Conservation (phyloP, 2,113 vertebrate species). For the Proterorhinus semilunaris region DNA sequence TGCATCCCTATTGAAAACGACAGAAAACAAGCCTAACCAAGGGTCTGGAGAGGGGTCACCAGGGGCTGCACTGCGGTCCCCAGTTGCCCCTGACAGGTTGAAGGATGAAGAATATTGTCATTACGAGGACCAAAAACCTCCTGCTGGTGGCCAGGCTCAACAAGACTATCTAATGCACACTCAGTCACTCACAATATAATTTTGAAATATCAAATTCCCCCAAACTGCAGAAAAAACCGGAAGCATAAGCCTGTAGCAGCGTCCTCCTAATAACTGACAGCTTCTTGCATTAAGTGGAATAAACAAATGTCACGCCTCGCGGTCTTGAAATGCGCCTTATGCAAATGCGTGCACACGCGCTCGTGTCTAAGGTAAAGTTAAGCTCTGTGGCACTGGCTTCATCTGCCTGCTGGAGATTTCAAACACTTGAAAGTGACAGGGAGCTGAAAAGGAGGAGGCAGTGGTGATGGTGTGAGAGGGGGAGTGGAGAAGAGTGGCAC, state of each 20-base stretch:
- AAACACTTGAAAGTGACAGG: conserved; percentile 24
- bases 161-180: too few relatives aligned
- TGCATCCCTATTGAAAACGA: too few relatives aligned
- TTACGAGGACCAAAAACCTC: too few relatives aligned
- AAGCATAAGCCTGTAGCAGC: neutral
- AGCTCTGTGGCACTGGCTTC: conserved; percentile 9
- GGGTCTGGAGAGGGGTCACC: too few relatives aligned
- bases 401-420: conserved; percentile 20
- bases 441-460: conserved; percentile 27
- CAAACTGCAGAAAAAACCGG: conserved; percentile 6
- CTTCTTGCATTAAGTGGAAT: conserved; percentile 8
- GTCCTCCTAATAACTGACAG: neutral
- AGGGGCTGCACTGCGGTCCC: too few relatives aligned
- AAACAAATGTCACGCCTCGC: conserved; percentile 13
- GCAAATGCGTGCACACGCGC: conserved; percentile 15
- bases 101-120: too few relatives aligned
- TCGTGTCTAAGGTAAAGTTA: conserved; percentile 27
- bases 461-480: too few relatives aligned
- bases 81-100: too few relatives aligned
- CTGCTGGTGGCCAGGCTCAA: too few relatives aligned
- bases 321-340: conserved; percentile 11
- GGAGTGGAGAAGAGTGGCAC: conserved; percentile 6
- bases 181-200: too few relatives aligned
- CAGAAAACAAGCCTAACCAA: too few relatives aligned
- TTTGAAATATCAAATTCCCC: neutral